Evolutionary conservation across 2,888 invertebrate species (phyloP), one percentile per base, ranked within the genome.

Genomic region (Dioctria rufipes): DNA sequence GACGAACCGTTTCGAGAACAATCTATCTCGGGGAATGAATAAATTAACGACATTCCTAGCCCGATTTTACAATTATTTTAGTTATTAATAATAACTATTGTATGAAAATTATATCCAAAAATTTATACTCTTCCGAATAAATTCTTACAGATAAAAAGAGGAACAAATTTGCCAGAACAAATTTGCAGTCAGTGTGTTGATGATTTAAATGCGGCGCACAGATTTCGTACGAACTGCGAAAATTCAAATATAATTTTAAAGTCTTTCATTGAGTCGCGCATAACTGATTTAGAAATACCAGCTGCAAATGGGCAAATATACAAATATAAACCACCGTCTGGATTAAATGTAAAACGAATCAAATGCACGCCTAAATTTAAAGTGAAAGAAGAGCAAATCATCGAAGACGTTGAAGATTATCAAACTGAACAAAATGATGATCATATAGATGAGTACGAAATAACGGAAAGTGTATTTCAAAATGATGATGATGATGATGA

Each of bases 221-320:
- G 86, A 40, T 89, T 89, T 81, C 86, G 86, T 0, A 86, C 86
- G 54, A 88, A 88, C 77, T 89, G 89, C 63, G 85, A 87, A 58
- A 85, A 86, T n/a, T 87, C 88, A 0, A 85, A 86, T 58, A 85
- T 87, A 3, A 85, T 89, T 4, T 86, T 88, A 39, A 86, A 83
- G 73, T 84, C 85, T 13, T 85, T 87, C 78, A 80, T 83, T 11
- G 66, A 79, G n/a, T 43, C 40, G 3, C 81, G 58, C 37, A 43
- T 66, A 4, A 75, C 73, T 8, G 51, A 65, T 43, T 40, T 60
- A n/a, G 63, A 49, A 78, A 80, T 80, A 49, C 60, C 67, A 51
- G 13, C 63, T 3, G 43, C 46, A 46, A 83, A 80, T 60, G 80
- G 79, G 1, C 54, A 81, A 67, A 5, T 81, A 1, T 81, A 81